These are phyloP conservation scores for Chiroxiphia lanceolata DNA, from an alignment of 2,797 vertebrate species.

Conservation along the genomic window DNA sequence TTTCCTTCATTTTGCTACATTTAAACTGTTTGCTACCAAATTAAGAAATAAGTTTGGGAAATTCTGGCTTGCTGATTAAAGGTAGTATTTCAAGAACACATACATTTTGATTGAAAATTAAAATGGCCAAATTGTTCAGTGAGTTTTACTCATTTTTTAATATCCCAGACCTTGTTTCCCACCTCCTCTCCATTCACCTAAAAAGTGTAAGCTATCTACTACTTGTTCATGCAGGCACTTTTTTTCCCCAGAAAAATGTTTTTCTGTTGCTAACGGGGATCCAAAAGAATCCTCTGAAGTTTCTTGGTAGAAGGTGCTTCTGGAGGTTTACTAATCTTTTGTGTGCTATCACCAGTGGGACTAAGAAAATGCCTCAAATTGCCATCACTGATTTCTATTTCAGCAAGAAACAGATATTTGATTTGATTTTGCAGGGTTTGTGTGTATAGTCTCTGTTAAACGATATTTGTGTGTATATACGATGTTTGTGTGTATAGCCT, in stretches of 20 bases:
- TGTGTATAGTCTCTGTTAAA: not conserved
- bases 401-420: not conserved
- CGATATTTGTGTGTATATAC: not conserved
- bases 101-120: not conserved
- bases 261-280: not conserved
- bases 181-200: not conserved
- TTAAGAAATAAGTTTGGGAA: not conserved
- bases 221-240: not conserved
- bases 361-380: not conserved
- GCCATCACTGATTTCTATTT: not conserved
- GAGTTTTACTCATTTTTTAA: not conserved
- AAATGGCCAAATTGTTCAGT: not conserved
- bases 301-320: not conserved
- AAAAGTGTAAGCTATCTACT: not conserved
- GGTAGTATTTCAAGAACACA: not conserved
- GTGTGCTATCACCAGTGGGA: not conserved
- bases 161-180: not conserved
- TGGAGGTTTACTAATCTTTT: not conserved
- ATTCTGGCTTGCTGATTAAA: not conserved
- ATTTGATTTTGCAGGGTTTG: not conserved
- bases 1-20: not conserved
- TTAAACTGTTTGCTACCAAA: not conserved
- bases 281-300: not conserved
- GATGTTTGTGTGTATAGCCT: not conserved
- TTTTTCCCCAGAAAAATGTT: not conserved